Evolutionary conservation across 2,113 vertebrate species (phyloP).

Genomic region (Spilogale gracilis): DNA sequence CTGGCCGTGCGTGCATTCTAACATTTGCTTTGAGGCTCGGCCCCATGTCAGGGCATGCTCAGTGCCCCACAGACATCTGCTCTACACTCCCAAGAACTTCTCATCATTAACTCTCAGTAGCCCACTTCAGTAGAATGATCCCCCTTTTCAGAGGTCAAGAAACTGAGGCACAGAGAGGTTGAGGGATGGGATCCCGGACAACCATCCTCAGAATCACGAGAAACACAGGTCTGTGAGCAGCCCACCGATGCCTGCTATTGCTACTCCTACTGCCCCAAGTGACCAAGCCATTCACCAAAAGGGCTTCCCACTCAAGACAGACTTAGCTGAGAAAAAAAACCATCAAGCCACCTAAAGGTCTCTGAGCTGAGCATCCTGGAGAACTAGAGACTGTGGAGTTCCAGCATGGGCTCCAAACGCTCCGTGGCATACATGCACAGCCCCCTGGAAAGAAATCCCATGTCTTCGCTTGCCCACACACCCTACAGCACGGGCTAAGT

Average conservation of each 20-base stretch:
- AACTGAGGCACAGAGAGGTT: neutral
- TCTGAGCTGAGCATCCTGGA: neutral
- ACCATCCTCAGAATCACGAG: accelerated
- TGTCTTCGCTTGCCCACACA: neutral
- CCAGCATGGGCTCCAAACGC: accelerated
- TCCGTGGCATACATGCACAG: accelerated
- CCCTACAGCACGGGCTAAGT: no score
- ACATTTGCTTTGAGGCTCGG: neutral
- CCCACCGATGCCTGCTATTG: no score
- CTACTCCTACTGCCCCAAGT: accelerated
- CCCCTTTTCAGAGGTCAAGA: neutral
- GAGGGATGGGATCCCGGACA: accelerated
- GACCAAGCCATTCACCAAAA: neutral
- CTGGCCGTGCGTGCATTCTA: neutral
- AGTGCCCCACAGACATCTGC: neutral
- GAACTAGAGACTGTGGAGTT: no score
- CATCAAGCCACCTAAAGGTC: accelerated
- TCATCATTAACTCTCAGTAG: neutral
- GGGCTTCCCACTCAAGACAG: accelerated
- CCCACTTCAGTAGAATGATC: neutral
- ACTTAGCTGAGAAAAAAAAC: accelerated
- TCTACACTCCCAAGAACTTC: accelerated
- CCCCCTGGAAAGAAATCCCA: neutral
- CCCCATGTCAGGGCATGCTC: neutral
- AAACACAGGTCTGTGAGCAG: accelerated